Evolutionary conservation across 92 coral and sea anemone genomes (phyloP), one percentile per base, ranked within the genome.

Genomic region (Nematostella vectensis): DNA sequence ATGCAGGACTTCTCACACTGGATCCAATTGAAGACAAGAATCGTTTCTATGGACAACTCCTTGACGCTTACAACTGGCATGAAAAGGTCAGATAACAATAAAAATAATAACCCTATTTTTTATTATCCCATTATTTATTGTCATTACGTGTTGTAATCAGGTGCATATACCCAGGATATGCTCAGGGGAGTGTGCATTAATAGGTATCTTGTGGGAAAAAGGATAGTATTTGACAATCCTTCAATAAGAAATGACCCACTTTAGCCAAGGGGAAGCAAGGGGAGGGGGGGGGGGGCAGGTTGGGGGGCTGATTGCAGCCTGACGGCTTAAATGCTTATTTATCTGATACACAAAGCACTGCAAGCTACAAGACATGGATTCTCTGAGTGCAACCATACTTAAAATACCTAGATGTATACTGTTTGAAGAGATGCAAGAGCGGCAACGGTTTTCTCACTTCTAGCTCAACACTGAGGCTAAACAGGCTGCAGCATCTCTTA

Each of bases 21-120:
- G 98, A 91, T 42, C 98, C 98, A 26, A 76, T 77, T n/a, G 96
- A 86, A 55, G 98, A 91, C 53, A 91, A 88, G 68, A 91, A 95
- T 12, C 85, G 80, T 24, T 64, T 91, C 29, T 91, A 91, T 56
- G 84, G 80, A 57, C 88, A 87, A 55, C 64, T 91, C 18, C 58
- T 91, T 39, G 96, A 88, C 31, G 71, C 95, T 0, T 91, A 91
- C 42, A 72, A 76, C 75, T 91, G 98, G 98, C 85, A 83, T 70
- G 93, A 91, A 70, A 91, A 80, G 82, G 97, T 89, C 60, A 9
- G 33, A n/a, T n/a, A n/a, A n/a, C n/a, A n/a, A 13, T 18, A 11
- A 18, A 2, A 25, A 9, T 27, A 30, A 22, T 29, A 13, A 3
- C 24, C 27, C 29, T 20, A 50, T 54, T 15, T 22, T 50, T 8